Conservation (phyloP, 1,140 invertebrate genomes). For the Heliconius melpomene region DNA sequence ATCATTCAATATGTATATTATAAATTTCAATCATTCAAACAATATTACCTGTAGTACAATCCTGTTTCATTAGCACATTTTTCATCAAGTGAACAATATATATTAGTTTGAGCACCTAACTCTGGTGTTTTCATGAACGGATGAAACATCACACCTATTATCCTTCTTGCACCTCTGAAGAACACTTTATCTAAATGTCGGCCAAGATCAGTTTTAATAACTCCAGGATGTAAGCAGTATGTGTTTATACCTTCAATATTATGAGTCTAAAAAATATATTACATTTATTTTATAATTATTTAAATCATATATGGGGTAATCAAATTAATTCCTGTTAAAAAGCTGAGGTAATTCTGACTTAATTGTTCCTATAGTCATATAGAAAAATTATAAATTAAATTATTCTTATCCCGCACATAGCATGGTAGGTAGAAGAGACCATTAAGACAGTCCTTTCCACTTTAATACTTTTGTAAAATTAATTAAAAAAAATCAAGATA, state of each 20-base stretch:
- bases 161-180: conserved; percentile 67
- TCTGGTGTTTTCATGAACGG: conserved; percentile 83
- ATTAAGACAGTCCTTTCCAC: too few relatives aligned
- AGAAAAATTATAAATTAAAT: too few relatives aligned
- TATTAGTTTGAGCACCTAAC: conserved; percentile 89
- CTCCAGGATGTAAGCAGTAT: conserved; percentile 88
- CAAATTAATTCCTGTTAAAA: too few relatives aligned
- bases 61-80: conserved; percentile 84
- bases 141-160: conserved; percentile 50
- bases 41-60: conserved; percentile 82
- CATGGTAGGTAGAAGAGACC: too few relatives aligned
- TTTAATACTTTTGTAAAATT: too few relatives aligned
- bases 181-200: conserved; percentile 84
- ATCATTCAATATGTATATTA: too few relatives aligned
- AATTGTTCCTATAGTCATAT: too few relatives aligned
- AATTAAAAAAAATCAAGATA: too few relatives aligned
- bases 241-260: conserved; percentile 82
- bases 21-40: too few relatives aligned
- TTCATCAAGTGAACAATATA: conserved; percentile 89
- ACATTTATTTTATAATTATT: neutral
- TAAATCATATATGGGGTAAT: neutral
- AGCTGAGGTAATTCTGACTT: too few relatives aligned
- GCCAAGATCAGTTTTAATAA: conserved; percentile 88
- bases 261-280: conserved; percentile 52
- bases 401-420: too few relatives aligned